These are phyloP conservation scores for Priocnemis perturbator DNA, from an alignment of 2,888 invertebrate genomes.

Conservation along the genomic window DNA sequence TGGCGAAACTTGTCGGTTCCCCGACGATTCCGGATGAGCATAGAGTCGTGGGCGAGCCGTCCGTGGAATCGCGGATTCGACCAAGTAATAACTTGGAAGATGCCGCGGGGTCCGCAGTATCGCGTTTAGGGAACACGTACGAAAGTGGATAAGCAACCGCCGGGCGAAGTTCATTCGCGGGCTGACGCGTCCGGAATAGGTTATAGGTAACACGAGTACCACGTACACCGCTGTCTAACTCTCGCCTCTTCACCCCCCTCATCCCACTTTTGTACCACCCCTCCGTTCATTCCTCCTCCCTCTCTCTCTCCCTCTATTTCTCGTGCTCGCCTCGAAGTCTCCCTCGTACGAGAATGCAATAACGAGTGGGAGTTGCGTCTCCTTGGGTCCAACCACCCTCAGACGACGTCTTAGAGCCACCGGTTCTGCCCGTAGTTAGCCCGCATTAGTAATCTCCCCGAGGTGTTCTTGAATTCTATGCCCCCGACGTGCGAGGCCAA, in stretches of 20 bases:
- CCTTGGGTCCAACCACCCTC: conserved; percentile 46
- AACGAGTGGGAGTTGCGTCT: conserved; percentile 60
- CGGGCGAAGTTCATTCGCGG: conserved; percentile 69
- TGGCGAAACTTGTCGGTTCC: conserved; percentile 23
- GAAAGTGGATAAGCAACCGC: conserved; percentile 72
- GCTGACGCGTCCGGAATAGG: conserved; percentile 72
- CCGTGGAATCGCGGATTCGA: conserved; percentile 50
- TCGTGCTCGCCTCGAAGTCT: conserved; percentile 13
- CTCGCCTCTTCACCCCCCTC: conserved; percentile 18
- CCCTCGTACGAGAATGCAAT: conserved; percentile 65
- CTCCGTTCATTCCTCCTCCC: neutral
- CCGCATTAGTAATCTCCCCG: conserved; percentile 69
- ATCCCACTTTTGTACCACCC: neutral
- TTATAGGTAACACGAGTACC: conserved; percentile 60
- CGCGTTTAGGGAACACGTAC: conserved; percentile 72
- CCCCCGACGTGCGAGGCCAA: conserved; percentile 38
- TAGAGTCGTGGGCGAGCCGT: conserved; percentile 31
- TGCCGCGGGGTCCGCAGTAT: conserved; percentile 51
- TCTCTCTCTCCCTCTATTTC: conserved; percentile 2
- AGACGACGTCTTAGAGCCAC: conserved; percentile 49
- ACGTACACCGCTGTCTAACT: conserved; percentile 40
- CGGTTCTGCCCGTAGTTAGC: conserved; percentile 62
- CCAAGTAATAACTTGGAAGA: conserved; percentile 57
- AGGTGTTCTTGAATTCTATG: conserved; percentile 65
- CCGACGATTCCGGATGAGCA: conserved; percentile 29